Percentiles rank a stretch among this genome's conserved stretches.
phyloP scores from a whole-genome alignment of 1,140 invertebrate genomes.

The Drosophila ananassae region DNA sequence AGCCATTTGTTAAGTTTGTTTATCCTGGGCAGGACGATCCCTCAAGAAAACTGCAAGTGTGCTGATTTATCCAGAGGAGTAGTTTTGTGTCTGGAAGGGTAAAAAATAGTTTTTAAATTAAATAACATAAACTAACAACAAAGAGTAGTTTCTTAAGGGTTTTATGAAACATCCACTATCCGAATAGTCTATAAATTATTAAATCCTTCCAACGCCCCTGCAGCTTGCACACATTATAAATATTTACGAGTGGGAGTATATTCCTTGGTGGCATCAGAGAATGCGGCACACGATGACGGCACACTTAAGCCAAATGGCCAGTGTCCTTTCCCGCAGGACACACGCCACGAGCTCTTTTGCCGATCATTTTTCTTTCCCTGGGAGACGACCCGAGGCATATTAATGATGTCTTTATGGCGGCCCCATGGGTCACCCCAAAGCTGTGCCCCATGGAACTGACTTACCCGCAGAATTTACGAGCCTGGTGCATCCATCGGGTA shows the following conservation, averaged over 20 bases:
- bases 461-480: conserved; percentile 63
- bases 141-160: neutral
- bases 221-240: conserved; percentile 52
- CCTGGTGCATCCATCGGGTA: conserved; percentile 62
- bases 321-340: conserved; percentile 34
- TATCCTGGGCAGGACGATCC: conserved; percentile 1
- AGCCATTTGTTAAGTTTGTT: conserved; percentile 28
- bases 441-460: conserved; percentile 6
- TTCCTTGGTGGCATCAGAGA: conserved; percentile 23
- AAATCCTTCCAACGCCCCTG: conserved; percentile 9
- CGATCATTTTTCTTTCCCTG: conserved; percentile 48
- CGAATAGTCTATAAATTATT: conserved; percentile 18
- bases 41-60: conserved; percentile 12
- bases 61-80: neutral
- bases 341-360: conserved; percentile 17
- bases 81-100: neutral
- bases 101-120: neutral
- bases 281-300: conserved; percentile 22
- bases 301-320: conserved; percentile 33
- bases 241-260: conserved; percentile 48
- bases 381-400: conserved; percentile 45
- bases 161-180: neutral
- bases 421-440: conserved; percentile 13
- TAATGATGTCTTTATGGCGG: conserved; percentile 61
- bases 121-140: neutral